Conservation (phyloP, 2,888 invertebrate species). For the Lepidochrysops patricia region DNA sequence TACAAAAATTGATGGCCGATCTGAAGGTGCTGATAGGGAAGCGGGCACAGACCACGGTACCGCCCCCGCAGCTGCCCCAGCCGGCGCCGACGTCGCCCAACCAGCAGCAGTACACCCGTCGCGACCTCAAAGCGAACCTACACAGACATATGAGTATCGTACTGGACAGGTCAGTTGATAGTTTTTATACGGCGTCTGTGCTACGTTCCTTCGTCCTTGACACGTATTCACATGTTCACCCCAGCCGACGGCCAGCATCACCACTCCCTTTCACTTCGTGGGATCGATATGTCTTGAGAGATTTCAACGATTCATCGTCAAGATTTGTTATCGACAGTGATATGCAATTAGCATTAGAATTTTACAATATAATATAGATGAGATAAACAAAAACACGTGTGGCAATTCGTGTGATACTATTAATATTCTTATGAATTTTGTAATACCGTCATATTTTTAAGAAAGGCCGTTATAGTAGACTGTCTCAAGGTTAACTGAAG, state of each 20-base stretch:
- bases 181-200: conserved; percentile 3
- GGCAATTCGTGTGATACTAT: neutral
- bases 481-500: conserved; percentile 24
- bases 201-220: neutral
- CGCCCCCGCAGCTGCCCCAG: conserved; percentile 35
- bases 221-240: conserved; percentile 8
- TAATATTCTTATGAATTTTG: conserved; percentile 19
- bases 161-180: conserved; percentile 62
- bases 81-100: conserved; percentile 35
- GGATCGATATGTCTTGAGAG: neutral
- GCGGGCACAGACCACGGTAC: conserved; percentile 56
- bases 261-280: conserved; percentile 6
- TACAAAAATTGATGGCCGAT: conserved; percentile 70
- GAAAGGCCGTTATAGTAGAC: conserved; percentile 23
- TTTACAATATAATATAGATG: neutral
- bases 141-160: conserved; percentile 73
- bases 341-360: neutral
- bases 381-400: neutral
- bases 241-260: neutral
- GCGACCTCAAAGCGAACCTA: conserved; percentile 68
- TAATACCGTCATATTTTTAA: conserved; percentile 21
- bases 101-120: conserved; percentile 58
- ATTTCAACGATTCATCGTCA: neutral
- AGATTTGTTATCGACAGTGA: neutral
- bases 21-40: conserved; percentile 70